These are phyloP conservation scores for Erpobdella octoculata DNA, from an alignment of 2,888 invertebrate species.

Conservation along the genomic window DNA sequence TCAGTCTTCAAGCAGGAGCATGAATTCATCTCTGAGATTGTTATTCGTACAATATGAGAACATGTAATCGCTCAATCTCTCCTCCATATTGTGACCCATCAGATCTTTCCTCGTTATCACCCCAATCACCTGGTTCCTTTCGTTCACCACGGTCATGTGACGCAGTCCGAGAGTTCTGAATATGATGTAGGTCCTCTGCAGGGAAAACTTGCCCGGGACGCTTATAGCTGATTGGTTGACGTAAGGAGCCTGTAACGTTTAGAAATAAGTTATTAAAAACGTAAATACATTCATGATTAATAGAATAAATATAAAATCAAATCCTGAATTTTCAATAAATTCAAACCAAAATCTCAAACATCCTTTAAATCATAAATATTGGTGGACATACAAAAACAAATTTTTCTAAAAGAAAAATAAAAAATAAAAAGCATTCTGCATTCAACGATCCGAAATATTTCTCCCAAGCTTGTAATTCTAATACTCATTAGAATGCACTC, in stretches of 20 bases:
- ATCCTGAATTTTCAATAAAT: no score
- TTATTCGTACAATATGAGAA: neutral
- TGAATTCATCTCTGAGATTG: neutral
- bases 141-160: conserved; percentile 50
- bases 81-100: conserved; percentile 52
- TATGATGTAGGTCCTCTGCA: conserved; percentile 51
- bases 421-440: no score
- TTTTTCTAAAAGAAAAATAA: no score
- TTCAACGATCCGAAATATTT: no score
- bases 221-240: conserved; percentile 51
- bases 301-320: no score
- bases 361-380: no score
- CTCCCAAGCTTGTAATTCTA: no score
- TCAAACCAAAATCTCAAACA: no score
- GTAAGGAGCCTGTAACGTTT: conserved; percentile 50
- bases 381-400: no score
- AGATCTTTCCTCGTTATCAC: conserved; percentile 54
- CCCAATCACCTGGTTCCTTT: conserved; percentile 49
- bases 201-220: conserved; percentile 50
- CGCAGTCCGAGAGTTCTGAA: conserved; percentile 53
- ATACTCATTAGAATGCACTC: no score
- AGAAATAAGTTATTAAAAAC: no score
- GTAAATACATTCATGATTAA: no score
- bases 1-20: neutral
- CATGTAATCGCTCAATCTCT: conserved; percentile 38